A percentile compares a stretch with the other conserved stretches of the same genome.
Conservation (phyloP, 2,113 vertebrate genomes). For the Cariama cristata region DNA sequence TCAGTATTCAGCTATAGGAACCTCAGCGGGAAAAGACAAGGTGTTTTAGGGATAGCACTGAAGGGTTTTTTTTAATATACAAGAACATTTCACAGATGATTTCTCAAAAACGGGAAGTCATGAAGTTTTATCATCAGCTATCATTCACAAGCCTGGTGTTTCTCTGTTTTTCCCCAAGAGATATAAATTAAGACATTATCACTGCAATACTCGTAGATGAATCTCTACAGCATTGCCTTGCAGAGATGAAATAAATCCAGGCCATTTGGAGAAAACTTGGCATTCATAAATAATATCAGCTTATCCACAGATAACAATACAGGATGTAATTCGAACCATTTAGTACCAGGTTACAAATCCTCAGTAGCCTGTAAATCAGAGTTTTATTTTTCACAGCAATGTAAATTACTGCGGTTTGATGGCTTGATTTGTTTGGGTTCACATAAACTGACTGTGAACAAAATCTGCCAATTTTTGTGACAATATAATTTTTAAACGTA, state of each 20-base stretch:
- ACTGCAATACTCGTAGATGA: background rate
- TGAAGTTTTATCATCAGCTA: slow-evolving; percentile 2
- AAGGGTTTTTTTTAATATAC: background rate
- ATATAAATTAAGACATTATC: slow-evolving; percentile 38
- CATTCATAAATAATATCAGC: slow-evolving; percentile 3
- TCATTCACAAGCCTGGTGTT: background rate
- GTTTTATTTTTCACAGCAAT: background rate
- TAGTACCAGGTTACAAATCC: background rate
- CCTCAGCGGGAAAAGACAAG: background rate
- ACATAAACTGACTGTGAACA: background rate
- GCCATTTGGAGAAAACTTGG: background rate
- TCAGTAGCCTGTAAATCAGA: background rate
- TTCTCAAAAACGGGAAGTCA: background rate
- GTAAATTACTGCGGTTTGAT: background rate
- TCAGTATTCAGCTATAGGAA: background rate
- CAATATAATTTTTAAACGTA: background rate
- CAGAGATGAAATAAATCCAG: slow-evolving; percentile 46
- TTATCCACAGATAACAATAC: background rate
- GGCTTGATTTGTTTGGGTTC: background rate
- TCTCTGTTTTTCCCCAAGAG: background rate
- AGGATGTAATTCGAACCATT: background rate
- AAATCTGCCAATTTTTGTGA: background rate
- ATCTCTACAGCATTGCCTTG: slow-evolving; percentile 1
- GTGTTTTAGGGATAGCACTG: background rate
- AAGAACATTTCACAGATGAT: slow-evolving; percentile 19